Evolutionary conservation across 2,113 vertebrate species (phyloP).

Genomic region (Anguilla rostrata): DNA sequence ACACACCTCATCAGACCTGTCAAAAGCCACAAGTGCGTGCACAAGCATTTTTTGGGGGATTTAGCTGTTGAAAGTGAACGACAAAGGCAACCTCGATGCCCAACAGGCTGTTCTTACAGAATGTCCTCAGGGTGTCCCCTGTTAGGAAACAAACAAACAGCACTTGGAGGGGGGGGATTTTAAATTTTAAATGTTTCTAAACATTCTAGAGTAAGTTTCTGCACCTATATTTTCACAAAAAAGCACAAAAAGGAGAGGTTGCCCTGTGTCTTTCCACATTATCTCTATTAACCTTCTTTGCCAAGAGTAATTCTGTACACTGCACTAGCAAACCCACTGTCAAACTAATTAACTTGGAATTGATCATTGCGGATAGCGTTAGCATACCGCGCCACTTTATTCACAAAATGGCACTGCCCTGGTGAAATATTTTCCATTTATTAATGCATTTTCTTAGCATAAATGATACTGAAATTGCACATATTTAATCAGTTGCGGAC

Average conservation of each 20-base stretch:
- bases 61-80: no score
- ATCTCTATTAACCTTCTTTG: not conserved
- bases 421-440: not conserved
- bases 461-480: not conserved
- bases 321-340: not conserved
- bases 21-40: no score
- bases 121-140: no score
- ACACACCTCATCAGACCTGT: no score
- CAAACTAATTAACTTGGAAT: not conserved
- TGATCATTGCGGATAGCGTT: not conserved
- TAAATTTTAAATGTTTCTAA: no score
- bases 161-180: no score
- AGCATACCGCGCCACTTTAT: not conserved
- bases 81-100: no score
- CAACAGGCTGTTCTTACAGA: no score
- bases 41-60: no score
- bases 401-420: not conserved
- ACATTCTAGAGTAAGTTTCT: no score
- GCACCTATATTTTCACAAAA: no score
- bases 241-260: not conserved
- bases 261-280: not conserved
- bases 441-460: not conserved
- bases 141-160: no score
- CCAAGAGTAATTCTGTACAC: not conserved
- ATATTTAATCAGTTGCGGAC: not conserved